Evolutionary conservation across 2,888 invertebrate species (phyloP).

Genomic region (Andrena bicolor): DNA sequence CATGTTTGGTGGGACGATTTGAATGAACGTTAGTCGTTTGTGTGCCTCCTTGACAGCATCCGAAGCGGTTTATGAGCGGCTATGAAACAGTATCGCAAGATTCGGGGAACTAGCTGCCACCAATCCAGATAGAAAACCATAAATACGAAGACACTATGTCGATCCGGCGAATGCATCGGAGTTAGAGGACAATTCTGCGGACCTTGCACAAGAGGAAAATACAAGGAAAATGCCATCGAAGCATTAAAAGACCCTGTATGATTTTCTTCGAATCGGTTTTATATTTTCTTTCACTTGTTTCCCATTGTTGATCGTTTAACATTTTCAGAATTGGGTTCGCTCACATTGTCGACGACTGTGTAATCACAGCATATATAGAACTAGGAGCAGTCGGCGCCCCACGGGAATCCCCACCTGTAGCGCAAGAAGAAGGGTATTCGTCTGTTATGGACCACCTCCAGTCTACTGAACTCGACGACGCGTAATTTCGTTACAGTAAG

Average conservation of each 20-base stretch:
- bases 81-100: constrained; percentile 77
- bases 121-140: constrained; percentile 88
- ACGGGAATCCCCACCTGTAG: constrained; percentile 84
- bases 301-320: neutral
- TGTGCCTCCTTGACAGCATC: neutral
- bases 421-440: constrained; percentile 76
- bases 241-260: constrained; percentile 86
- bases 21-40: neutral
- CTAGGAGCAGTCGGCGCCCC: constrained; percentile 85
- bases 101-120: constrained; percentile 86
- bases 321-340: constrained; percentile 85
- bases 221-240: constrained; percentile 86
- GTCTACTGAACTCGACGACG: constrained; percentile 41
- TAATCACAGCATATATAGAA: constrained; percentile 87
- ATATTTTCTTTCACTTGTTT: neutral
- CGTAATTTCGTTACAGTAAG: constrained; percentile 15
- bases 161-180: constrained; percentile 86
- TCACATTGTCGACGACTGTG: constrained; percentile 87
- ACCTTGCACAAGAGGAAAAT: constrained; percentile 86
- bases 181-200: constrained; percentile 88
- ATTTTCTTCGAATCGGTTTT: constrained; percentile 75
- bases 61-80: neutral
- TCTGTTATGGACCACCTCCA: constrained; percentile 83
- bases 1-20: neutral
- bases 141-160: constrained; percentile 87